These are phyloP conservation scores for Staurois parvus DNA, from an alignment of 2,797 vertebrate genomes.

Conservation along the genomic window DNA sequence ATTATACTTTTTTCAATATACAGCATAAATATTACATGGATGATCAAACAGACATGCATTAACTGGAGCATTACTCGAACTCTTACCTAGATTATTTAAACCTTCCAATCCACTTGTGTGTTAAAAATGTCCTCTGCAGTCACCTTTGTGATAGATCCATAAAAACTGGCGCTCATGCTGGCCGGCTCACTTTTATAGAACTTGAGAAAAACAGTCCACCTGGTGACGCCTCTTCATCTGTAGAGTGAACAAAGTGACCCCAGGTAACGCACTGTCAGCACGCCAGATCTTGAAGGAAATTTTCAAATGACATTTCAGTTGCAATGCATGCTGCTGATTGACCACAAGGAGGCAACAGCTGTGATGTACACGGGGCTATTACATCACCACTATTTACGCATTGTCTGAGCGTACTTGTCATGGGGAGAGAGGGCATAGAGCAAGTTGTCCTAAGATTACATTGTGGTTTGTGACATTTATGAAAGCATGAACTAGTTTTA, in stretches of 20 bases:
- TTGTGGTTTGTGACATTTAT: background rate
- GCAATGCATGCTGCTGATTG: background rate
- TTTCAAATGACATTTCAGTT: background rate
- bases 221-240: slow-evolving; percentile 35
- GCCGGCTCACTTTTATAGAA: slow-evolving; percentile 39
- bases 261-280: slow-evolving; percentile 11
- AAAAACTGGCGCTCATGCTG: background rate
- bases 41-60: too few relatives aligned
- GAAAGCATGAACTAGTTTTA: background rate
- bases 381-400: background rate
- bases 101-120: background rate
- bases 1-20: background rate
- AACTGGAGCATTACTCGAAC: background rate
- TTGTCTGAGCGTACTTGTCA: background rate
- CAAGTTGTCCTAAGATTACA: background rate
- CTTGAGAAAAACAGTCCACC: background rate
- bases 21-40: background rate
- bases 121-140: background rate
- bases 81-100: slow-evolving; percentile 12
- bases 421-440: background rate
- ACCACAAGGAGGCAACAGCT: slow-evolving; percentile 27
- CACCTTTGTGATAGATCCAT: slow-evolving; percentile 1
- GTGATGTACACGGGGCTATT: background rate
- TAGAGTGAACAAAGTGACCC: slow-evolving; percentile 7
- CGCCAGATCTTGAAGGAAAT: slow-evolving; percentile 16